phyloP scores from a whole-genome alignment of 2,797 vertebrate genomes.

The Falco concolor region DNA sequence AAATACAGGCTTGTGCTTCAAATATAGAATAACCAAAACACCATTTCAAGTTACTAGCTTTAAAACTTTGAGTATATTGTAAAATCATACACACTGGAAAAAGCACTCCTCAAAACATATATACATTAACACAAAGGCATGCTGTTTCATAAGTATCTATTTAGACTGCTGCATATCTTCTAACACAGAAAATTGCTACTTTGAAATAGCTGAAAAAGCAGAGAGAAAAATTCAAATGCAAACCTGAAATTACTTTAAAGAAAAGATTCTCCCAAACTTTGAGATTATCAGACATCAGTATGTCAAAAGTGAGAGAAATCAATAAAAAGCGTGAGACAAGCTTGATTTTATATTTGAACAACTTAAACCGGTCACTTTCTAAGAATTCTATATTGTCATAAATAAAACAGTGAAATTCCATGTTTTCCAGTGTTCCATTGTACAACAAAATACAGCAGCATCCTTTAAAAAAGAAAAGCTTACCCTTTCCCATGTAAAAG shows the following conservation, averaged over 20 bases:
- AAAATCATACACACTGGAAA: neutral
- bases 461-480: constrained; percentile 24
- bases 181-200: neutral
- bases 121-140: neutral
- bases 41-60: neutral
- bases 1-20: neutral
- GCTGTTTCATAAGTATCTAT: neutral
- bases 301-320: neutral
- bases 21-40: neutral
- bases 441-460: neutral
- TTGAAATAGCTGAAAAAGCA: neutral
- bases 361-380: neutral
- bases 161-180: neutral
- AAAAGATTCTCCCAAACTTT: neutral
- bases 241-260: neutral
- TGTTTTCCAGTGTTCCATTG: neutral
- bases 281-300: neutral
- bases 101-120: neutral
- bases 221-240: neutral
- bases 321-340: neutral
- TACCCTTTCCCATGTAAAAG: constrained; percentile 92
- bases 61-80: neutral
- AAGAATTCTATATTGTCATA: neutral
- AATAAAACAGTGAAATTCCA: neutral
- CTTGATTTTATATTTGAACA: neutral